Conservation (phyloP, 2,113 vertebrate species). For the Syngnathus typhle region DNA sequence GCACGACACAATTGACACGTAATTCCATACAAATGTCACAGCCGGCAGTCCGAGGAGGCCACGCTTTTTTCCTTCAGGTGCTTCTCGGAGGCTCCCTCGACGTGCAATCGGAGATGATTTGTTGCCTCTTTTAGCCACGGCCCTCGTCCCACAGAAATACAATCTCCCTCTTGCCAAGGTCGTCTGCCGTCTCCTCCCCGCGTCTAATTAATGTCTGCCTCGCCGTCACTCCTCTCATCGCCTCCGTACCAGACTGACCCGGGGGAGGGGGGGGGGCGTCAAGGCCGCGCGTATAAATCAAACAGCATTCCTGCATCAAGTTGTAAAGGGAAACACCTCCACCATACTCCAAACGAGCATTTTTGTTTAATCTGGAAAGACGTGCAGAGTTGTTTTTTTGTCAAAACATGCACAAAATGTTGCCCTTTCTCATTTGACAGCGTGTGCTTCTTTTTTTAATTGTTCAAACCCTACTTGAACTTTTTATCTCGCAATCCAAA, state of each 20-base stretch:
- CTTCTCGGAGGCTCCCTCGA: slow-evolving; percentile 13
- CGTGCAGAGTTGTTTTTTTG: too few relatives aligned
- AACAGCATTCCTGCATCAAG: slow-evolving; percentile 29
- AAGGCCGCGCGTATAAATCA: slow-evolving; percentile 30
- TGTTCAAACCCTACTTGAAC: not conserved
- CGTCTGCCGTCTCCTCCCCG: slow-evolving; percentile 23
- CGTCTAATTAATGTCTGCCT: slow-evolving; percentile 4
- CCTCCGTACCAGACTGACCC: slow-evolving; percentile 27
- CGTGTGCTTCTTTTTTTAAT: not conserved
- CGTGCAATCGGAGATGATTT: slow-evolving; percentile 49
- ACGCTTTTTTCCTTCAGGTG: not conserved
- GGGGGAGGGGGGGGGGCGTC: slow-evolving; percentile 1
- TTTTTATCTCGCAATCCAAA: not conserved
- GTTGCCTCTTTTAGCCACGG: slow-evolving; percentile 24
- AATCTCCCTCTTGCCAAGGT: slow-evolving; percentile 39
- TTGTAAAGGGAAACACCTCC: slow-evolving; percentile 22
- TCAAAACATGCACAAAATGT: too few relatives aligned
- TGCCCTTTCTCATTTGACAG: not conserved
- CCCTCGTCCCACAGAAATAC: slow-evolving; percentile 12
- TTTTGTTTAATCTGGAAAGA: too few relatives aligned
- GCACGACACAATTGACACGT: slow-evolving; percentile 36
- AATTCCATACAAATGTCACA: slow-evolving; percentile 15
- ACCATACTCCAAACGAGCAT: not conserved
- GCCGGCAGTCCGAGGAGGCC: not conserved
- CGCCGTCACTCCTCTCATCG: not conserved